Percentiles rank a stretch among this genome's conserved stretches.
phyloP scores from a whole-genome alignment of 2,888 invertebrate genomes.

The Hyalella azteca region DNA sequence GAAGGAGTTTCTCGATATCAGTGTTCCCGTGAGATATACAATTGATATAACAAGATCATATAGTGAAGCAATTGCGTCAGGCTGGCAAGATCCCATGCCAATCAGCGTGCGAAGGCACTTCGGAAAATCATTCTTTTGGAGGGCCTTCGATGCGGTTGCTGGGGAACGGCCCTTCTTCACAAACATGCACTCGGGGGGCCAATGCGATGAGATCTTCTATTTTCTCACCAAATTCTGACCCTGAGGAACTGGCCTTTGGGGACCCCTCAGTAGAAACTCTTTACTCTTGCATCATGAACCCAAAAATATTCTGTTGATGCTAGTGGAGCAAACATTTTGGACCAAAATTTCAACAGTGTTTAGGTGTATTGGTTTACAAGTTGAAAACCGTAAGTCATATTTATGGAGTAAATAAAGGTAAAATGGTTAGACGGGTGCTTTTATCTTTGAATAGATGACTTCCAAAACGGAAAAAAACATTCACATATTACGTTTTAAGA shows the following conservation, averaged over 20 bases:
- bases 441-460: not conserved
- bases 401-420: too few relatives aligned
- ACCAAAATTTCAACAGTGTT: not conserved
- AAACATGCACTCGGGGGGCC: not conserved
- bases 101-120: not conserved
- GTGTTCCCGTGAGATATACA: too few relatives aligned
- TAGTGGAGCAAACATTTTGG: too few relatives aligned
- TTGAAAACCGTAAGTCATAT: too few relatives aligned
- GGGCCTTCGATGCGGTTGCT: slow-evolving; percentile 11
- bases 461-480: not conserved
- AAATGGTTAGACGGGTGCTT: not conserved
- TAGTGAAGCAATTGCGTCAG: too few relatives aligned
- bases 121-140: slow-evolving; percentile 30
- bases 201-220: slow-evolving; percentile 17
- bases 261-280: not conserved
- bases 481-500: too few relatives aligned
- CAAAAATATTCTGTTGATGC: slow-evolving; percentile 13
- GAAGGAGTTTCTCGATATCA: too few relatives aligned
- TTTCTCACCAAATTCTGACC: slow-evolving; percentile 16
- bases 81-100: too few relatives aligned
- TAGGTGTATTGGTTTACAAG: too few relatives aligned
- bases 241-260: not conserved
- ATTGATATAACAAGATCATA: too few relatives aligned
- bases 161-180: slow-evolving; percentile 2
- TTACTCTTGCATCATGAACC: not conserved